A percentile compares a stretch with the other conserved stretches of the same genome.
Evolutionary conservation across 2,888 invertebrate species (phyloP).

Genomic region (Napeogenes inachia): DNA sequence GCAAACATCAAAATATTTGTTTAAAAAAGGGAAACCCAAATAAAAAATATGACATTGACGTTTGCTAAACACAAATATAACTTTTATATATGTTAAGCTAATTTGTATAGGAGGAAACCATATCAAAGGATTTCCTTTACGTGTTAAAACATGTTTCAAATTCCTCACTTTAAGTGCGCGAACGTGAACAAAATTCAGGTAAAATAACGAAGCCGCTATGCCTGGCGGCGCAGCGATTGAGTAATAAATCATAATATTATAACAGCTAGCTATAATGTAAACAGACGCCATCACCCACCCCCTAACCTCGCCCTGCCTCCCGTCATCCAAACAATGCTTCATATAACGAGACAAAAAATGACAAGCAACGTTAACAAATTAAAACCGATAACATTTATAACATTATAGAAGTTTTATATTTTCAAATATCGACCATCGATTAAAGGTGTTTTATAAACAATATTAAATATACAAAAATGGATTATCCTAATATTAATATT

Average conservation of each 20-base stretch:
- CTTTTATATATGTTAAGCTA: constrained; percentile 12
- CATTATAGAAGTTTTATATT: neutral
- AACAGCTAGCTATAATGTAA: constrained; percentile 70
- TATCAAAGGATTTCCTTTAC: constrained; percentile 68
- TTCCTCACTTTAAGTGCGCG: constrained; percentile 54
- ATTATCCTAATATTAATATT: no score
- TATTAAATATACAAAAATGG: no score
- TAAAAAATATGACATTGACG: neutral
- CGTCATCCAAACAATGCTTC: constrained; percentile 41
- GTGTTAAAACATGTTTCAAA: constrained; percentile 62
- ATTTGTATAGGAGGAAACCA: constrained; percentile 28
- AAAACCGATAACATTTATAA: constrained; percentile 31
- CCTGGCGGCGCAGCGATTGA: constrained; percentile 61
- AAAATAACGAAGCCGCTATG: constrained; percentile 54
- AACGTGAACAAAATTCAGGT: constrained; percentile 60
- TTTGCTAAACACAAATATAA: neutral
- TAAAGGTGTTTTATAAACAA: no score
- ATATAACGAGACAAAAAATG: constrained; percentile 46
- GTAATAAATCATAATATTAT: constrained; percentile 73
- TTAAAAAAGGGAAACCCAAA: neutral
- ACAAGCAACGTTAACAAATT: constrained; percentile 38
- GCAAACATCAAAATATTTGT: neutral
- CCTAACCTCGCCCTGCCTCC: constrained; percentile 36
- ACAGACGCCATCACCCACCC: constrained; percentile 44
- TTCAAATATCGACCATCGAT: no score